These are phyloP conservation scores for Megalurothrips usitatus DNA, from an alignment of 2,888 invertebrate species.

Conservation along the genomic window DNA sequence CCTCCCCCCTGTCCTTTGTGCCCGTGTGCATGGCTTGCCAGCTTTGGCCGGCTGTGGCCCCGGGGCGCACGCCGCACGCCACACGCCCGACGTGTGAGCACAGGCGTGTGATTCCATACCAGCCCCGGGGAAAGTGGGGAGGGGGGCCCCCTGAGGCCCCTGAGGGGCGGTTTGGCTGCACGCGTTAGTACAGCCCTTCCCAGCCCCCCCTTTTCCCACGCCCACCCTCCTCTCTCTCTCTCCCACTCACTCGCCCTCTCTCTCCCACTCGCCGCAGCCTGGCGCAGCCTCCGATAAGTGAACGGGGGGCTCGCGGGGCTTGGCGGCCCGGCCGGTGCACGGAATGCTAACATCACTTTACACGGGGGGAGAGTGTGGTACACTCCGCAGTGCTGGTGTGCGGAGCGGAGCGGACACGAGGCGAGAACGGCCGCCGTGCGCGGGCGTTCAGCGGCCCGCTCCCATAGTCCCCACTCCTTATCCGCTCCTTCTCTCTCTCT, in stretches of 20 bases:
- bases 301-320: background rate
- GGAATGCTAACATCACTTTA: background rate
- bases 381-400: too few species aligned
- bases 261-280: too few species aligned
- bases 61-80: too few species aligned
- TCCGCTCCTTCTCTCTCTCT: background rate
- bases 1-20: background rate
- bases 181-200: background rate
- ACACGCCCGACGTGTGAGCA: background rate
- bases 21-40: background rate
- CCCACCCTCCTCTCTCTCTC: too few species aligned
- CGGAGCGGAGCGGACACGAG: background rate
- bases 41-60: too few species aligned
- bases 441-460: background rate
- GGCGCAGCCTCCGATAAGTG: too few species aligned
- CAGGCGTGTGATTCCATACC: constrained; percentile 11
- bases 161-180: background rate
- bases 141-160: background rate
- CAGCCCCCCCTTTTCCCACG: background rate
- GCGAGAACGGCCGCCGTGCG: too few species aligned
- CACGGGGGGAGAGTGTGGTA: background rate
- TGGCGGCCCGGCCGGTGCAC: background rate
- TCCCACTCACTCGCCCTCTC: too few species aligned
- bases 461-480: background rate
- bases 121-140: background rate